Evolutionary conservation across 1,140 invertebrate species (phyloP).

Genomic region (Acromyrmex charruanus): DNA sequence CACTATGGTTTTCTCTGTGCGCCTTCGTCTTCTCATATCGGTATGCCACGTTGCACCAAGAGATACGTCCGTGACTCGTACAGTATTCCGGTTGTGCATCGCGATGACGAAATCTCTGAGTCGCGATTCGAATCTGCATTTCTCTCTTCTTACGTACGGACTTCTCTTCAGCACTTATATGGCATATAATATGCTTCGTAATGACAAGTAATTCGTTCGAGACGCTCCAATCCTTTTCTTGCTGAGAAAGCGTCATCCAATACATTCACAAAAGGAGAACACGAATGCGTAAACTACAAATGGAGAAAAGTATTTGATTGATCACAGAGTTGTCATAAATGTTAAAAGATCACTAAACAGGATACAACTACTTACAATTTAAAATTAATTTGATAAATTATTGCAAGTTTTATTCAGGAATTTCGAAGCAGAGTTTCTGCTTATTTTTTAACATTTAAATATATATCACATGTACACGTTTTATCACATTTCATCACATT

Average conservation of each 20-base stretch:
- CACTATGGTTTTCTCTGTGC: conserved; percentile 14
- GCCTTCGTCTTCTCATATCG: conserved; percentile 39
- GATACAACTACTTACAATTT: not conserved
- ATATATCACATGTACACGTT: not conserved
- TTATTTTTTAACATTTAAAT: not conserved
- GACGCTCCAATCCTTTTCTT: conserved; percentile 27
- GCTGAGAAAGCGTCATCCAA: conserved; percentile 23
- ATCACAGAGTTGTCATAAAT: not conserved
- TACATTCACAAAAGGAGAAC: conserved; percentile 10
- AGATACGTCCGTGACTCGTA: conserved; percentile 64
- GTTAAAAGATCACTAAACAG: not conserved
- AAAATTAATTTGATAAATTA: not conserved
- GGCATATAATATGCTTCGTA: conserved; percentile 57
- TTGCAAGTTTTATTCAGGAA: not conserved
- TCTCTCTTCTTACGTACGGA: conserved; percentile 49
- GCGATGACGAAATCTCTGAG: conserved; percentile 70
- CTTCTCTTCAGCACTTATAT: conserved; percentile 37
- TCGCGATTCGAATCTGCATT: conserved; percentile 66
- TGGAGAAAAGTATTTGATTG: conserved; percentile 18
- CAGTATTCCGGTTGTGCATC: conserved; percentile 67
- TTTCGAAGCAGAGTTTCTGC: not conserved
- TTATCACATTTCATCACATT: too few species aligned
- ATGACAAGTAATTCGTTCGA: conserved; percentile 54
- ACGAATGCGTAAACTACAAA: not conserved
- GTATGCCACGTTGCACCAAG: conserved; percentile 60